Evolutionary conservation across 2,113 vertebrate genomes (phyloP).

Genomic region (Argyrosomus japonicus): DNA sequence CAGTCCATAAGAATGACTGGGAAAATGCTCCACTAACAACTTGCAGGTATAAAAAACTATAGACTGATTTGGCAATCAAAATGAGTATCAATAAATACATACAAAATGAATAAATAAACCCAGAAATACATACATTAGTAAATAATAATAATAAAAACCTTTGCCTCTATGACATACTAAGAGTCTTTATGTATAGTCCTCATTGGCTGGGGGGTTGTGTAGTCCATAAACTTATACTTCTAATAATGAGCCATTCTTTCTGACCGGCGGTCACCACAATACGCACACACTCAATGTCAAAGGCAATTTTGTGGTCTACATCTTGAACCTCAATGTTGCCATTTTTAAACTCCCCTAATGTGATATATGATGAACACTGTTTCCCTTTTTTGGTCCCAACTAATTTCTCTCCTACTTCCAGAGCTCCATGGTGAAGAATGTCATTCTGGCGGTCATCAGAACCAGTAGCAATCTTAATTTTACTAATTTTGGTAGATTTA

Average conservation of each 20-base stretch:
- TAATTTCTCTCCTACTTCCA: slow-evolving; percentile 94
- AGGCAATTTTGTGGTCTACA: slow-evolving; percentile 94
- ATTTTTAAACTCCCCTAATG: slow-evolving; percentile 94
- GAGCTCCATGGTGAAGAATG: slow-evolving; percentile 92
- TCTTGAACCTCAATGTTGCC: slow-evolving; percentile 94
- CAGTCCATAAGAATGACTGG: slow-evolving; percentile 52
- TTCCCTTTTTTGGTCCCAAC: slow-evolving; percentile 88
- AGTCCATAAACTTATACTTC: slow-evolving; percentile 97
- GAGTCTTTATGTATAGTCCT: slow-evolving; percentile 63
- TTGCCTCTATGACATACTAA: slow-evolving; percentile 49
- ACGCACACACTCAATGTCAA: slow-evolving; percentile 94
- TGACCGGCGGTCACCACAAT: slow-evolving; percentile 95
- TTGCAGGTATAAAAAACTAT: slow-evolving; percentile 72
- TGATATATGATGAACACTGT: slow-evolving; percentile 91
- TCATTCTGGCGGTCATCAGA: slow-evolving; percentile 97
- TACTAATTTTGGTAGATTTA: slow-evolving; percentile 91
- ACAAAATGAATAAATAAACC: slow-evolving; percentile 74
- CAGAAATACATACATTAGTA: slow-evolving; percentile 57
- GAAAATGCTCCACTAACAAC: slow-evolving; percentile 53
- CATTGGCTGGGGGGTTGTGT: slow-evolving; percentile 87
- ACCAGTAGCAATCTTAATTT: slow-evolving; percentile 94
- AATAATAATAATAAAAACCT: slow-evolving; percentile 63
- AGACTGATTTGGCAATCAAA: slow-evolving; percentile 66
- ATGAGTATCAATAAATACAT: slow-evolving; percentile 72
- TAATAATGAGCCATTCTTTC: slow-evolving; percentile 98